These are phyloP conservation scores for Drosophila nasuta DNA, from an alignment of 1,140 invertebrate species.

Conservation along the genomic window DNA sequence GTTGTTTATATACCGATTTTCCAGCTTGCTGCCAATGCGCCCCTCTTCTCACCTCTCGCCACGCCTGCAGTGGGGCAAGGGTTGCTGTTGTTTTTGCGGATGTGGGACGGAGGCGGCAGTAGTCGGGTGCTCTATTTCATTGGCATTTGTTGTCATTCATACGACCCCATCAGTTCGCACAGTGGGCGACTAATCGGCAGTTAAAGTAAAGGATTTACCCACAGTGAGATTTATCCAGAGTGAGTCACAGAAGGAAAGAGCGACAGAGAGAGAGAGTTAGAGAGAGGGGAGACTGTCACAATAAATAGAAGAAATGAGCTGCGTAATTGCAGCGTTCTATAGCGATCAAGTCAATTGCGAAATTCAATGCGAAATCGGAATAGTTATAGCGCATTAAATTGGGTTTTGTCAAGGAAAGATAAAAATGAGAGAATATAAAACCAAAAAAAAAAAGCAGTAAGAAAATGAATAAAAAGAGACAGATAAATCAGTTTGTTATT, in stretches of 20 bases:
- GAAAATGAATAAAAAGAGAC: too few species aligned
- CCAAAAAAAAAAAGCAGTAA: too few species aligned
- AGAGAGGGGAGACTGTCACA: not conserved
- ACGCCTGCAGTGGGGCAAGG: constrained; percentile 19
- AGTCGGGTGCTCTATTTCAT: constrained; percentile 62
- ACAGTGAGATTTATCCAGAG: constrained; percentile 23
- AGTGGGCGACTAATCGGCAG: constrained; percentile 54
- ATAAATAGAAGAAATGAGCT: constrained; percentile 31
- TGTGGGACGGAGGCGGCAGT: not conserved
- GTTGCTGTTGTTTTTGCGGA: constrained; percentile 38
- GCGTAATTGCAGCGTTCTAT: constrained; percentile 33
- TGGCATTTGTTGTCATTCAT: constrained; percentile 70
- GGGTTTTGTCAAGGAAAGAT: too few species aligned
- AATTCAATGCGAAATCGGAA: not conserved
- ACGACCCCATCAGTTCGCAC: constrained; percentile 49
- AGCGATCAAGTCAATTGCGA: constrained; percentile 1
- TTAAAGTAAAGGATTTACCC: constrained; percentile 37
- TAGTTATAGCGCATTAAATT: too few species aligned
- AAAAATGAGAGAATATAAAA: too few species aligned
- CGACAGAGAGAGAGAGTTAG: not conserved
- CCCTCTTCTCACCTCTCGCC: not conserved
- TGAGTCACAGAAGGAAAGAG: not conserved
- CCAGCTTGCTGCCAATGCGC: constrained; percentile 23
- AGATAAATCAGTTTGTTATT: too few species aligned
- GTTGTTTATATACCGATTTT: constrained; percentile 73